A percentile compares a stretch with the other conserved stretches of the same genome.
phyloP scores from a whole-genome alignment of 2,888 invertebrate genomes.

The Zaprionus obscuricornis region DNA sequence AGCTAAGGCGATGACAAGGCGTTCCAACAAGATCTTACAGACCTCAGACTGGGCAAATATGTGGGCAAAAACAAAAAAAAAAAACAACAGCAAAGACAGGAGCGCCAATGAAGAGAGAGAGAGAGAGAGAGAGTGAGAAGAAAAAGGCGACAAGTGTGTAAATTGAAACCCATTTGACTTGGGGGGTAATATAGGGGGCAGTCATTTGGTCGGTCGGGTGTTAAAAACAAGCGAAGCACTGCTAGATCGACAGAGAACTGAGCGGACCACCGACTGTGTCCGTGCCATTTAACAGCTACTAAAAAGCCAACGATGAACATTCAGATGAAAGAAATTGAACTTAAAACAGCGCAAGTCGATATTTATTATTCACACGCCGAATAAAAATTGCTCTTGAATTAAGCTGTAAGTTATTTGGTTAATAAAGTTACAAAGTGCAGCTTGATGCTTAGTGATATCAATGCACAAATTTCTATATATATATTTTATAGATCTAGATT shows the following conservation, averaged over 20 bases:
- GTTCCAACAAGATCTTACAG: constrained; percentile 16
- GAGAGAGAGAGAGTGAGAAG: not conserved
- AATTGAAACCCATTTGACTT: constrained; percentile 74
- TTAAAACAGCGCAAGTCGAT: constrained; percentile 21
- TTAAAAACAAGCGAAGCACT: constrained; percentile 74
- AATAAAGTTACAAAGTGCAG: too few relatives aligned
- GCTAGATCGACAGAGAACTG: constrained; percentile 49
- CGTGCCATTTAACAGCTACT: constrained; percentile 75
- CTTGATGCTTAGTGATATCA: too few relatives aligned
- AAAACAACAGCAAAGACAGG: constrained; percentile 1
- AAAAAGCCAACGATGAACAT: constrained; percentile 61
- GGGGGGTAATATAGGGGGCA: constrained; percentile 8
- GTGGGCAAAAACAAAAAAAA: constrained; percentile 31
- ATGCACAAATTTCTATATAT: too few relatives aligned
- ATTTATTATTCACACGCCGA: constrained; percentile 50
- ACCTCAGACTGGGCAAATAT: constrained; percentile 47
- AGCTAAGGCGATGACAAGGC: constrained; percentile 69
- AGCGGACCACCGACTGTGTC: constrained; percentile 70
- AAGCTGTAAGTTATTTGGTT: too few relatives aligned
- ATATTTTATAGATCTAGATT: too few relatives aligned
- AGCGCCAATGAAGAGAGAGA: too few relatives aligned
- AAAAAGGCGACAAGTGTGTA: constrained; percentile 68
- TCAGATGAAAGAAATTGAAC: constrained; percentile 43
- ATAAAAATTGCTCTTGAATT: constrained; percentile 55
- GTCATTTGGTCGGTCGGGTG: constrained; percentile 55